A percentile compares a stretch with the other conserved stretches of the same genome.
phyloP scores from a whole-genome alignment of 2,113 vertebrate species.

The Psittacus erithacus region DNA sequence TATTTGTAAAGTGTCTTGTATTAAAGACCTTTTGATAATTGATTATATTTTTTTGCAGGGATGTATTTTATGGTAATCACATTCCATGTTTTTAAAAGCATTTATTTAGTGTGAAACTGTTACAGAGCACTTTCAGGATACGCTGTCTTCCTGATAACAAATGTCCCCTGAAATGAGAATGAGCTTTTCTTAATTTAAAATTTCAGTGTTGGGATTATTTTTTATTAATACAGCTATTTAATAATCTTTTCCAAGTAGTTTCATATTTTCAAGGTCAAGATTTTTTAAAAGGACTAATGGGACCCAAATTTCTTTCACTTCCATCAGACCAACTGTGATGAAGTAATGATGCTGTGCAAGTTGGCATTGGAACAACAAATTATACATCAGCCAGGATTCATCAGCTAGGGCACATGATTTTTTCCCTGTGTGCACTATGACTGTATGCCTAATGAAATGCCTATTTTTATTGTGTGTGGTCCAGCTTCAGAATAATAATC shows the following conservation, averaged over 20 bases:
- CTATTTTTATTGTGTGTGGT: conserved; percentile 55
- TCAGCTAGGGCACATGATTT: not conserved
- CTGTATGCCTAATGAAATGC: conserved; percentile 51
- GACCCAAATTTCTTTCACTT: conserved; percentile 5
- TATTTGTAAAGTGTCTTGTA: not conserved
- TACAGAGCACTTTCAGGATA: not conserved
- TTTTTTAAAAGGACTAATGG: not conserved
- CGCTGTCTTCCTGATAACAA: not conserved
- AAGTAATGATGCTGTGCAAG: conserved; percentile 12
- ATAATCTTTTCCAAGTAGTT: conserved; percentile 21
- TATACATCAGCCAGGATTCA: not conserved
- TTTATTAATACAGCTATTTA: not conserved
- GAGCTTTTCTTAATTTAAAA: conserved; percentile 33
- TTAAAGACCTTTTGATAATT: conserved; percentile 17
- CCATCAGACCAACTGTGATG: not conserved
- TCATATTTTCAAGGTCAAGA: conserved; percentile 28
- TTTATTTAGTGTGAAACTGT: conserved; percentile 20
- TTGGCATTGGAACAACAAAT: conserved; percentile 43
- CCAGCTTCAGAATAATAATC: conserved; percentile 61
- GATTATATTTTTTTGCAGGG: not conserved
- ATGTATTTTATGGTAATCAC: not conserved
- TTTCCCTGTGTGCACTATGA: conserved; percentile 7
- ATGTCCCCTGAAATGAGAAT: not conserved
- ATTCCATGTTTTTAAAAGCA: conserved; percentile 8
- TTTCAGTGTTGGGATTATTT: conserved; percentile 6